Evolutionary conservation across 1,140 invertebrate genomes (phyloP), one percentile per base, ranked within the genome.

Genomic region (Octopus sinensis): DNA sequence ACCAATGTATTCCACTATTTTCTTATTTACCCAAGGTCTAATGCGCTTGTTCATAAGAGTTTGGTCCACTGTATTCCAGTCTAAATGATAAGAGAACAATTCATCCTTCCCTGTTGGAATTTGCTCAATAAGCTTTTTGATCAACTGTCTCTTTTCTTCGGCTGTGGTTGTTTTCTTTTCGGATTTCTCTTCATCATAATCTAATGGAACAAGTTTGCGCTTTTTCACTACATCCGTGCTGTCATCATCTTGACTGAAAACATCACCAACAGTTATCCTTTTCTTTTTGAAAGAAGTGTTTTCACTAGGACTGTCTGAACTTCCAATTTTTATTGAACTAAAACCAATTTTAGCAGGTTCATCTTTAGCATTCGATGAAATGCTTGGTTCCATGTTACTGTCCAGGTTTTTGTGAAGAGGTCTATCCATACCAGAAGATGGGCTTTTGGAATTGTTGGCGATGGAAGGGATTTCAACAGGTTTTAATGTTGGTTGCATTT

Each of bases 11-110:
- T 99, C 97, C 83, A 98, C 95, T 83, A 99, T 99, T 92, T 99
- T 99, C 91, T 99, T 99, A 91, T 98, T 98, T 82, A 99, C 97
- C 98, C 98, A 99, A 78, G 98, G 98, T 86, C 96, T 94, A 90
- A 99, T 98, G 89, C 97, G 94, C 89, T 96, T 96, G 90, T 99
- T 97, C 96, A 99, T 98, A 85, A 99, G 91, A 86, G 91, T 91
- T 94, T 93, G 93, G 91, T 96, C 95, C 80, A 97, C 95, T 90
- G 95, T 94, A 83, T 93, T 93, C 93, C 97, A 98, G 90, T 99
- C 97, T 54, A 99, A 93, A 86, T 95, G 94, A 92, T 96, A 98
- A 80, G 94, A 95, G 92, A 99, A 99, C 75, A 99, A 92, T 86
- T 97, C 96, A 83, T 96, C 95, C 92, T 99, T 99, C 88, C 96